Conservation (phyloP, 2,797 vertebrate species). For the Myripristis jacobus region DNA sequence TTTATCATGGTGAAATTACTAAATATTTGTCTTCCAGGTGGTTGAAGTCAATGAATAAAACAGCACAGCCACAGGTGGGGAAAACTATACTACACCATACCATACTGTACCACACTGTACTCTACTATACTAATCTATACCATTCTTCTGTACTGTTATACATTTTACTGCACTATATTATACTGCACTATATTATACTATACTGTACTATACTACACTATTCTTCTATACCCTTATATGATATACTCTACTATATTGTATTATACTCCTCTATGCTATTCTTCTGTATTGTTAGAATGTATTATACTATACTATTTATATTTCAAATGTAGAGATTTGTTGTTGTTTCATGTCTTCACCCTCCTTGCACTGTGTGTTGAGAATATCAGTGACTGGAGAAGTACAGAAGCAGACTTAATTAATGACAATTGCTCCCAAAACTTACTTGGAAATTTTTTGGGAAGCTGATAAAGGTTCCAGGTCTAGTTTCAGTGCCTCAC, state of each 20-base stretch:
- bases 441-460: too few species aligned
- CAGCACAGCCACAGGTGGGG: constrained; percentile 35
- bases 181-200: neutral
- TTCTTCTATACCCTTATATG: too few species aligned
- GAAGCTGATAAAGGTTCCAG: too few species aligned
- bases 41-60: neutral
- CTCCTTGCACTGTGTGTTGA: too few species aligned
- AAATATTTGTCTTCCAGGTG: constrained; percentile 23
- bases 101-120: neutral
- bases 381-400: neutral
- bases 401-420: too few species aligned
- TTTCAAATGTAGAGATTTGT: neutral
- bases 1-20: too few species aligned
- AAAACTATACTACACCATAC: neutral
- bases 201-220: neutral
- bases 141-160: too few species aligned
- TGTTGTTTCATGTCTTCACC: too few species aligned
- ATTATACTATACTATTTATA: neutral
- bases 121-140: neutral
- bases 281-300: neutral
- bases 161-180: neutral
- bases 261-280: neutral
- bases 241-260: neutral
- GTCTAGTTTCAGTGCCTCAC: too few species aligned
- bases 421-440: too few species aligned